Base-by-base conservation (phyloP, 2,888 invertebrate species). In the Clitarchus hookeri region DNA sequence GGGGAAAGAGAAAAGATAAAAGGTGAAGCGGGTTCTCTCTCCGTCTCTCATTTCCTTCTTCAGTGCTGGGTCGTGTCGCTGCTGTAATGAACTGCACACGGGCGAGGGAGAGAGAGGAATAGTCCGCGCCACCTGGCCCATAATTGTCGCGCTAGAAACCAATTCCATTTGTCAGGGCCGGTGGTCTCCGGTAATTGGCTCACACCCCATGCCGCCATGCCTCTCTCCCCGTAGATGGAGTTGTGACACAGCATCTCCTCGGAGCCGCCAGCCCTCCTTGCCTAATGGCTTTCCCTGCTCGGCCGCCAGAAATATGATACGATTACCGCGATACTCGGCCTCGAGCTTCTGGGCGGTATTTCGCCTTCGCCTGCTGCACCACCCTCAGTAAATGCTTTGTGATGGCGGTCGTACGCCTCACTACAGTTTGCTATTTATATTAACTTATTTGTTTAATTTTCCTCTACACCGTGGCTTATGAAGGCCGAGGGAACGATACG, bases 111-210 rank as follows among this genome's bases (percentile, higher is more conserved):
- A 36, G 36, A 36, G 65, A n/a, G 65, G 65, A 65, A 65, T 65
- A 19, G 65, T 0, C 16, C 65, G 65, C 23, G 23, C 65, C 65
- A 65, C 65, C 65, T 65, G 65, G 65, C 65, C 65, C 65, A 65
- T 65, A 65, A 65, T 65, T 65, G 65, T 65, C 65, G 65, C 65
- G 65, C 65, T 65, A 23, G 65, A 65, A 65, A 65, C 65, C 65
- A 65, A 65, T 65, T 65, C 65, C 65, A 65, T 65, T 65, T 23
- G 65, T 65, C 65, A 65, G 65, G 65, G 65, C 65, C 65, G 65
- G 65, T 65, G 65, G 65, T 65, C 65, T 8, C 65, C 65, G 65
- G 65, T 65, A 65, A 65, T 65, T 65, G 65, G 65, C 65, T 65
- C 65, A 23, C 65, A 65, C 65, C 65, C 65, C 65, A 16, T 65